Conservation (phyloP, 2,888 invertebrate species). For the Eupithecia subfuscata region DNA sequence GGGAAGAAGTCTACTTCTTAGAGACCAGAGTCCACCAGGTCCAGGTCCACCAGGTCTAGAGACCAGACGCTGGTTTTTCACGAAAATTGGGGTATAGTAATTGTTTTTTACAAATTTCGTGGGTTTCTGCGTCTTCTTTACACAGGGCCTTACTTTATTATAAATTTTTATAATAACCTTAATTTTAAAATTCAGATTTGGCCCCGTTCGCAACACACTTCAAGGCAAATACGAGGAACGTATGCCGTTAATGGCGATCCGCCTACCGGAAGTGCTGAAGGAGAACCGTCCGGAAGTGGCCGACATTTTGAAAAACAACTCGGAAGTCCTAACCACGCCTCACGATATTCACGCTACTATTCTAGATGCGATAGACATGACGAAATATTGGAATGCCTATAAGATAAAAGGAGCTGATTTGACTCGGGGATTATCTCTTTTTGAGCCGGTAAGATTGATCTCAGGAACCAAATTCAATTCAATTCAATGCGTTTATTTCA, state of each 20-base stretch:
- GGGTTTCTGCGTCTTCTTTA: too few relatives aligned
- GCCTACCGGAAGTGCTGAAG: conserved; percentile 88
- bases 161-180: too few relatives aligned
- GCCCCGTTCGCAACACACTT: conserved; percentile 38
- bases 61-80: too few relatives aligned
- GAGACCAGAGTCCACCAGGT: too few relatives aligned
- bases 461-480: too few relatives aligned
- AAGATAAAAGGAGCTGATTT: conserved; percentile 78
- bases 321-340: conserved; percentile 87
- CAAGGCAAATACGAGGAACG: conserved; percentile 51
- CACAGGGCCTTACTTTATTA: too few relatives aligned
- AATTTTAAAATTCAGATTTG: conserved; percentile 32
- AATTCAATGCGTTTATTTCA: too few relatives aligned
- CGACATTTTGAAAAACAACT: conserved; percentile 70
- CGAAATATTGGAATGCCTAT: conserved; percentile 60
- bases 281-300: conserved; percentile 84
- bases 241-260: conserved; percentile 80
- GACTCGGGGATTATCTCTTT: conserved; percentile 84
- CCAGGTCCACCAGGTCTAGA: too few relatives aligned
- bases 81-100: too few relatives aligned
- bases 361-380: conserved; percentile 85
- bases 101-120: too few relatives aligned
- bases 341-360: conserved; percentile 91
- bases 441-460: conserved; percentile 81
- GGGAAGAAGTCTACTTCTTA: too few relatives aligned